These are phyloP conservation scores for Eulemur coronatus DNA, from an alignment of 2,797 vertebrate genomes.

Conservation along the genomic window DNA sequence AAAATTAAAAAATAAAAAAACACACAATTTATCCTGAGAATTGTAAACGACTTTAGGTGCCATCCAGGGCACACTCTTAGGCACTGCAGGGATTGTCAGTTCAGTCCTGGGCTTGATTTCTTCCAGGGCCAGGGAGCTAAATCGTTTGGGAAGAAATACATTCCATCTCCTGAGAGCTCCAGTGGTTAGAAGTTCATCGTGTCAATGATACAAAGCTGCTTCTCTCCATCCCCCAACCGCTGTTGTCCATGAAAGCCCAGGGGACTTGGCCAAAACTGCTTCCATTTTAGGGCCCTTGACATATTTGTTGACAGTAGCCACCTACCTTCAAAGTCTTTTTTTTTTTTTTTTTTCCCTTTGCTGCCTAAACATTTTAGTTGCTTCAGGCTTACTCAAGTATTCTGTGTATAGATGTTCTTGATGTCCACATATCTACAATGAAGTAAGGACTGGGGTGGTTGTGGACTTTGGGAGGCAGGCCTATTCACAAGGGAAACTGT, in stretches of 20 bases:
- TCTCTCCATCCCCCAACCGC: neutral
- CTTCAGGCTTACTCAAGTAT: neutral
- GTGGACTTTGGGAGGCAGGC: neutral
- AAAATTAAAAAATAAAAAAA: no score
- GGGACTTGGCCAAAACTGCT: neutral
- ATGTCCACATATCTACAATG: neutral
- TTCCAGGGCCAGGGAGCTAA: neutral
- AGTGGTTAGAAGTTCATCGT: neutral
- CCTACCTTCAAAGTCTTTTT: neutral
- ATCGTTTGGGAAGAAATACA: neutral
- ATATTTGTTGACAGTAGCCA: neutral
- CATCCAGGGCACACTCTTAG: neutral
- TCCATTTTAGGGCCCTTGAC: neutral
- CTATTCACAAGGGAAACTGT: neutral
- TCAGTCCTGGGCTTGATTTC: neutral
- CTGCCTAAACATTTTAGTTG: neutral
- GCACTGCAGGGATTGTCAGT: neutral
- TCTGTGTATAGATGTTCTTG: neutral
- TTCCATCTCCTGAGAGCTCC: neutral
- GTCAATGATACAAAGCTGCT: neutral
- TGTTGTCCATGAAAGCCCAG: neutral
- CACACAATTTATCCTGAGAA: neutral
- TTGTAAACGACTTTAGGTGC: neutral
- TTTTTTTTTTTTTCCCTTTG: neutral
- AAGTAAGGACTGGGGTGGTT: neutral